Evolutionary conservation across 2,113 vertebrate species (phyloP).

Genomic region (Cyanistes caeruleus): DNA sequence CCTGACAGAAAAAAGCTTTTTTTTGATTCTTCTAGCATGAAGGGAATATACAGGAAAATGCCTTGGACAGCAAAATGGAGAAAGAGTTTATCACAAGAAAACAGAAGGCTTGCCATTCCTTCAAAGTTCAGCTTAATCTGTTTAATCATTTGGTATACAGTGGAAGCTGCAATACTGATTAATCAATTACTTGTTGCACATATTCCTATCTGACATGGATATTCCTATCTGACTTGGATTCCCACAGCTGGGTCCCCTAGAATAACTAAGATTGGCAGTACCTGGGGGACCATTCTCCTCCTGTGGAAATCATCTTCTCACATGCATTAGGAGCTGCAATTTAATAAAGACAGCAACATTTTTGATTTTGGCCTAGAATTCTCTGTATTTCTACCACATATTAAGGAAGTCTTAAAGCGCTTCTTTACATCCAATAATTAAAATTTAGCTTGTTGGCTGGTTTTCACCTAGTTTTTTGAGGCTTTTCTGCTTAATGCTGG

Average conservation of each 20-base stretch:
- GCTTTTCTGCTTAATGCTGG: background rate
- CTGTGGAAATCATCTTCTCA: background rate
- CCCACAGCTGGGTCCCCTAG: background rate
- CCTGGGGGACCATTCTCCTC: background rate
- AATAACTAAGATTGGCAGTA: background rate
- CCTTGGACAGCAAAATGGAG: background rate
- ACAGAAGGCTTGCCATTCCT: background rate
- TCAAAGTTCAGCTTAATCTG: background rate
- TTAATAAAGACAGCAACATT: background rate
- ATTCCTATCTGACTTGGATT: background rate
- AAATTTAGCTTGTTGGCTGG: background rate
- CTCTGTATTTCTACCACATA: background rate
- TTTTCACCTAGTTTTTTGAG: background rate
- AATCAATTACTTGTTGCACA: background rate
- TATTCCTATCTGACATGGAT: background rate
- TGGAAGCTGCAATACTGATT: background rate
- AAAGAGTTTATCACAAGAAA: background rate
- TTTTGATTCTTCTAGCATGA: background rate
- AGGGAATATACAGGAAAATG: background rate
- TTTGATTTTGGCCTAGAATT: background rate
- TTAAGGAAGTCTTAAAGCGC: background rate
- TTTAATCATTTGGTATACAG: background rate
- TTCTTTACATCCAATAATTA: background rate
- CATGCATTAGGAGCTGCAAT: background rate
- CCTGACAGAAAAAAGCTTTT: background rate